Base-by-base conservation (phyloP, 2,113 vertebrate species). In the Tenrec ecaudatus region DNA sequence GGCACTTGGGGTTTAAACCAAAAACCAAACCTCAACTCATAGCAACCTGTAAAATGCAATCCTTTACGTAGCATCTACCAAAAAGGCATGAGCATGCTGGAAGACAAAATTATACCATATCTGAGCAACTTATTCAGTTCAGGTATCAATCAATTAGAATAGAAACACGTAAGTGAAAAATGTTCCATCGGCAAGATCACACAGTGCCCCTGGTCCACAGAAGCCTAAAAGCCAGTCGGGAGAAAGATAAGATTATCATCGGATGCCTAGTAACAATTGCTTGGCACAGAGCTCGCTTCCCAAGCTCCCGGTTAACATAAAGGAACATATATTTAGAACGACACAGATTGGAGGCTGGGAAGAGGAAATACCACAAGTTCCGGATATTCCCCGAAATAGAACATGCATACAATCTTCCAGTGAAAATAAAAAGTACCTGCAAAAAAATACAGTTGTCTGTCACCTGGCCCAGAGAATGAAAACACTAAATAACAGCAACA, bases 351-450 rank as follows among this genome's bases (percentile, higher is more conserved):
- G 68, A 95, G 84, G 43, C 68, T 95, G 71, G 66, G 93, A 95
- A 93, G 66, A 96, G 96, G 96, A 97, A 97, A 96, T 90, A 66
- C 85, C 96, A 87, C 27, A 93, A 88, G 86, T 96, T 96, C 93
- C 95, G 81, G 86, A 94, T 88, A 94, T 12, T 95, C 91, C 93
- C 80, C 86, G 92, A 92, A 96, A 95, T 79, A 96, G 95, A 95
- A 22, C 62, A 92, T 5, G 66, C 57, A 68, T 88, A 91, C 69
- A 94, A 33, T 96, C 86, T 36, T 94, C 89, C 82, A 33, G 14
- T 82, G 79, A 94, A 91, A 86, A 80, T 66, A 27, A 80, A 62
- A 40, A 78, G 76, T 78, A 96, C 95, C 94, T 95, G 87, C 47
- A 62, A 5, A 60, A 64, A 53, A 66, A 29, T 5, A 80, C 71